Evolutionary conservation across 2,113 vertebrate species (phyloP), one percentile per base, ranked within the genome.

Genomic region (Neodon shergylaensis): DNA sequence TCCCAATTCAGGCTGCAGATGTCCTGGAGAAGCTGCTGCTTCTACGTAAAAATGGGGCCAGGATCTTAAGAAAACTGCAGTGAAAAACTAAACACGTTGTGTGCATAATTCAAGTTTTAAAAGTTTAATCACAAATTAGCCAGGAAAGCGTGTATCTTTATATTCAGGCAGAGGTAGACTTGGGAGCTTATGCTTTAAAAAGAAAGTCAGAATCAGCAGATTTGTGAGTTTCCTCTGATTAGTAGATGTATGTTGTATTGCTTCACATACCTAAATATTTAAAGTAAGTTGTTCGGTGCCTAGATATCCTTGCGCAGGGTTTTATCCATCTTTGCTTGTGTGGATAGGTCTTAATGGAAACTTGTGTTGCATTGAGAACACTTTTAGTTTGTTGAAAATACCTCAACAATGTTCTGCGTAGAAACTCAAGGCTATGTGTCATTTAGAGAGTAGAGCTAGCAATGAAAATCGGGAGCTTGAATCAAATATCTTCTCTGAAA

Each of bases 201-300:
- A 47, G 11, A 26, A 83, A n/a, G 16, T 8, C 77, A 54, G 91
- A 44, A 92, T 93, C n/a, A 91, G 81, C 73, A 68, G 47, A 61
- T 74, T 68, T 58, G 31, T 90, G 28, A 83, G 44, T 92, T 44
- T 21, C 17, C 88, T 94, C 39, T 92, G 86, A 95, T 92, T 88
- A 88, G 33, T 94, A 78, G 58, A 90, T 94, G 33, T 49, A 26
- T 68, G 31, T 84, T 90, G 88, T 90, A 94, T 78, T 70, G 47
- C 70, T 61, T 97, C 70, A 90, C 86, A 93, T 86, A 86, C 68
- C 88, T 86, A 81, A 93, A 74, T 96, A 87, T 88, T 93, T 89
- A 49, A 84, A 91, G 42, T 28, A 70, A 88, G 24, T 11, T 94
- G 22, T 83, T 93, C 93, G 42, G 72, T 22, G 9, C 22, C 76